phyloP scores from a whole-genome alignment of 1,140 invertebrate species.

The Pristionchus pacificus region DNA sequence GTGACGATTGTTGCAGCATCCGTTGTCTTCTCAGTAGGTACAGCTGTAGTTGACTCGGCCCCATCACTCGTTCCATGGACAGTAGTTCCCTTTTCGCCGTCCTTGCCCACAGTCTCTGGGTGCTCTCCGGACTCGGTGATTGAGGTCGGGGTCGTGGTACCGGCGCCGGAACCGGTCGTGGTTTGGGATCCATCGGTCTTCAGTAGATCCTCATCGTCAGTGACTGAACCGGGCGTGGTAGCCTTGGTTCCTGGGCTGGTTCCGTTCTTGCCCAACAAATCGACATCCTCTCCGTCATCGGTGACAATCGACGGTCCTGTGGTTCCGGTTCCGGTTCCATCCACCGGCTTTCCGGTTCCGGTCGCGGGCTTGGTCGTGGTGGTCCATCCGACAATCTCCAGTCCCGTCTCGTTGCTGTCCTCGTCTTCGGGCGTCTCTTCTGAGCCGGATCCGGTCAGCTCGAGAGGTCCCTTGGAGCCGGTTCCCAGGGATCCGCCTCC shows the following conservation, averaged over 20 bases:
- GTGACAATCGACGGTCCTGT: no score
- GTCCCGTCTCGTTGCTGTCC: slow-evolving; percentile 8
- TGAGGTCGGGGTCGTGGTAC: slow-evolving; percentile 2
- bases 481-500: no score
- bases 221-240: no score
- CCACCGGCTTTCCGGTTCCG: no score
- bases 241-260: no score
- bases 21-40: neutral
- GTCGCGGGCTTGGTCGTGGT: no score
- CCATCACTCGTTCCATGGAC: neutral
- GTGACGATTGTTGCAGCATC: neutral
- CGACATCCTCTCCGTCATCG: no score
- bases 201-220: neutral
- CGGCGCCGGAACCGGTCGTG: no score
- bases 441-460: no score
- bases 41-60: neutral
- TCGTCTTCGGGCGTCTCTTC: neutral
- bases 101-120: neutral
- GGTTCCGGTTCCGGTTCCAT: no score
- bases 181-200: neutral
- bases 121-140: slow-evolving; percentile 3
- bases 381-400: slow-evolving; percentile 21
- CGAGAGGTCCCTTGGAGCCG: no score
- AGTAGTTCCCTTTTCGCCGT: neutral
- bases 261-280: no score